Base-by-base conservation (phyloP, 2,113 vertebrate genomes). In the Cynopterus brachyotis region DNA sequence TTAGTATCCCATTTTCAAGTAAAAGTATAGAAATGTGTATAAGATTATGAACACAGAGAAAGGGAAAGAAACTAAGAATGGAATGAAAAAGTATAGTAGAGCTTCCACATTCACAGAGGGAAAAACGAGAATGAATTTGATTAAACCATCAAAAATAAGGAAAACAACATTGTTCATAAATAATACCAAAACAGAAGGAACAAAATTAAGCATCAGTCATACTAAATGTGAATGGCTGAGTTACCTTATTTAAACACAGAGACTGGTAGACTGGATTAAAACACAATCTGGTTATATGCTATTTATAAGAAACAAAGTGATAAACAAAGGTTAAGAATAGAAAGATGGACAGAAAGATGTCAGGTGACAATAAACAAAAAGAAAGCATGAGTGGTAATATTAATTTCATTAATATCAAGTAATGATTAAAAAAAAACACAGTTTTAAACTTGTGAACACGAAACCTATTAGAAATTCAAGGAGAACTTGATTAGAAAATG, bases 21-120 rank as follows among this genome's bases (percentile, higher is more conserved):
- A 47, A 69, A 95, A 89, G 57, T 67, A 50, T 3, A 84, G 59
- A 91, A 85, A 59, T 32, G 17, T 20, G 0, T 69, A 17, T 87
- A 79, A 42, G n/a, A 72, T 40, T 93, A 66, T 79, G 24, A 95
- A n/a, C 55, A 72, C 62, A 91, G n/a, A 88, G 37, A 96, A 89
- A 67, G 55, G 57, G 47, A 35, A 90, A 37, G 40, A 89, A 75
- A 70, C 35, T 37, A 35, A 89, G 32, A 92, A 59, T 57, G 20
- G 40, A 80, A 30, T 57, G 17, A 24, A 53, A 67, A 64, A 70
- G 35, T 47, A 0, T 42, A 84, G 24, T 80, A 85, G 42, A 32
- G 69, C 37, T 72, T 85, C 30, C 60, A 66, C n/a, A 24, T 76
- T 89, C 53, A 76, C n/a, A 16, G 66, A 66, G 91, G 84, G 50